These are phyloP conservation scores for Sussaba pulchella DNA, from an alignment of 2,888 invertebrate genomes.

Conservation along the genomic window DNA sequence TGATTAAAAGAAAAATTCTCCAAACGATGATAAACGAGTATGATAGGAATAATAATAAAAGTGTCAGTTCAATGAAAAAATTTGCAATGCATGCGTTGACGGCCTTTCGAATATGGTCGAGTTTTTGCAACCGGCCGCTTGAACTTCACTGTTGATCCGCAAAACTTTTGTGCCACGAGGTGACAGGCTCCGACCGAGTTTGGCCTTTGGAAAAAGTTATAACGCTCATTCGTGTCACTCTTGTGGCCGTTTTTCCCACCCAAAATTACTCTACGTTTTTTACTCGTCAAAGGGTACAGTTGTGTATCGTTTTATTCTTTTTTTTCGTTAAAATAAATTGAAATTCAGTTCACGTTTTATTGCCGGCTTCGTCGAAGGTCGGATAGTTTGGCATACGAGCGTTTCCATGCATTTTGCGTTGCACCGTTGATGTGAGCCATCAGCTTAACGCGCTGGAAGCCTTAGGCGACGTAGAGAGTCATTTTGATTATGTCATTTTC, in stretches of 20 bases:
- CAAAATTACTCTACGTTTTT: background rate
- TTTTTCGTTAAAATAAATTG: slow-evolving; percentile 8
- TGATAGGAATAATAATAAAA: slow-evolving; percentile 3
- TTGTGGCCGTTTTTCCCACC: background rate
- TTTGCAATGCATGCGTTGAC: slow-evolving; percentile 10
- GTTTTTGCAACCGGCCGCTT: background rate
- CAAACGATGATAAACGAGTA: background rate
- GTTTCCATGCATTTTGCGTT: background rate
- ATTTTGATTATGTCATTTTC: too few relatives aligned
- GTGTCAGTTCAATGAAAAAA: slow-evolving; percentile 1
- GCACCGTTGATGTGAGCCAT: slow-evolving; percentile 19
- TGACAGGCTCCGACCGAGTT: background rate
- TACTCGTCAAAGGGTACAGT: background rate
- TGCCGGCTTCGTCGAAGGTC: background rate
- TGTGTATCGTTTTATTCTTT: background rate
- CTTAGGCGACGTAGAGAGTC: too few relatives aligned
- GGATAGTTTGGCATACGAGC: background rate
- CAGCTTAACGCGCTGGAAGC: too few relatives aligned
- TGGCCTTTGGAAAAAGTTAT: slow-evolving; percentile 19
- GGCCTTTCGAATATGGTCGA: background rate
- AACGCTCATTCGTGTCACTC: slow-evolving; percentile 3
- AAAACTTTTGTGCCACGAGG: background rate
- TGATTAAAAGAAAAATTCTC: background rate
- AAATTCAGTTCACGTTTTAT: slow-evolving; percentile 1
- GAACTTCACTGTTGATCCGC: slow-evolving; percentile 28